Evolutionary conservation across 2,888 invertebrate species (phyloP).

Genomic region (Caenorhabditis auriculariae): DNA sequence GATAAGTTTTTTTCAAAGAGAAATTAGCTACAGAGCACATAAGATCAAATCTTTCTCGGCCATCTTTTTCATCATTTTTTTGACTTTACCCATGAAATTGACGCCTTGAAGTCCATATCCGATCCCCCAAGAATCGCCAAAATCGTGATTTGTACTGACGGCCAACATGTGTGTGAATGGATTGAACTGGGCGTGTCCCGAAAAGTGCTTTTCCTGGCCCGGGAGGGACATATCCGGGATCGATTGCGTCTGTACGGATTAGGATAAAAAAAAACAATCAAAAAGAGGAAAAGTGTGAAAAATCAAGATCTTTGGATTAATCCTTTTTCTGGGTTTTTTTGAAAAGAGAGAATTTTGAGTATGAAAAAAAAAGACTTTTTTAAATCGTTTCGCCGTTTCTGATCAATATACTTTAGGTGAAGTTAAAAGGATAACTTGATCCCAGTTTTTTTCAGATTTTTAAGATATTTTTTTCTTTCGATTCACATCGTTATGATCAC

Average conservation of each 20-base stretch:
- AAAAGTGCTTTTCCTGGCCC: slow-evolving; percentile 45
- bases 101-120: slow-evolving; percentile 45
- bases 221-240: slow-evolving; percentile 45
- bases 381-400: not conserved
- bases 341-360: too few relatives aligned
- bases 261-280: not conserved
- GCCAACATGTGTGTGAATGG: slow-evolving; percentile 46
- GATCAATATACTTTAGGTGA: too few relatives aligned
- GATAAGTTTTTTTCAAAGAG: too few relatives aligned
- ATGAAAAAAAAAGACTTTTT: not conserved
- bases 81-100: slow-evolving; percentile 30
- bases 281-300: not conserved
- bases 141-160: slow-evolving; percentile 37
- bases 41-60: too few relatives aligned
- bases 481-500: too few relatives aligned
- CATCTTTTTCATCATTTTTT: too few relatives aligned
- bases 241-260: slow-evolving; percentile 41
- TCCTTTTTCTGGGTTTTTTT: too few relatives aligned
- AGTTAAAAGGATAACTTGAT: too few relatives aligned
- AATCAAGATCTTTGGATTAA: too few relatives aligned
- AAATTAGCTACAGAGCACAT: too few relatives aligned
- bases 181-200: slow-evolving; percentile 43
- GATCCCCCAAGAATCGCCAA: slow-evolving; percentile 41
- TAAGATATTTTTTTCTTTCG: too few relatives aligned
- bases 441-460: too few relatives aligned